A percentile compares a stretch with the other conserved stretches of the same genome.
Evolutionary conservation across 2,797 vertebrate species (phyloP).

Genomic region (Hyperoplus immaculatus): DNA sequence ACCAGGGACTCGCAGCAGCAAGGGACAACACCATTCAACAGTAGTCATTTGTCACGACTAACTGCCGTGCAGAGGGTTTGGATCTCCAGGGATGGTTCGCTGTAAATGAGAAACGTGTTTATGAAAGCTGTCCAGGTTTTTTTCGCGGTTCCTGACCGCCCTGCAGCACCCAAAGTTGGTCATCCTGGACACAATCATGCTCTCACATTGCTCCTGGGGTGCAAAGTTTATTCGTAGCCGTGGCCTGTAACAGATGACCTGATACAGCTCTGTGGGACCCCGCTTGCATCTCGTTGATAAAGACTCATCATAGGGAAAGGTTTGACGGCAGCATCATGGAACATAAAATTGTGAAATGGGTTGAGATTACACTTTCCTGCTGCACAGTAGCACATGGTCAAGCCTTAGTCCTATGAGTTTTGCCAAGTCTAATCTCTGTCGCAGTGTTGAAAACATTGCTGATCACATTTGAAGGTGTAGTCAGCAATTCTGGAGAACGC

Average conservation of each 20-base stretch:
- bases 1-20: constrained; percentile 44
- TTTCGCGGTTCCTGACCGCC: constrained; percentile 41
- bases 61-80: constrained; percentile 59
- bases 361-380: constrained; percentile 13
- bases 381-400: not conserved
- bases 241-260: constrained; percentile 64
- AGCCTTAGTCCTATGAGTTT: constrained; percentile 1
- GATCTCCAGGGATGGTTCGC: constrained; percentile 64
- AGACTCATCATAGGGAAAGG: constrained; percentile 41
- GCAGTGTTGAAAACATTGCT: constrained; percentile 29
- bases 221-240: constrained; percentile 44
- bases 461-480: not conserved
- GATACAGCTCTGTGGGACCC: constrained; percentile 39
- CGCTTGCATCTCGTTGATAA: constrained; percentile 56
- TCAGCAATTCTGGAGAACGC: too few species aligned
- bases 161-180: constrained; percentile 49
- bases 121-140: constrained; percentile 64
- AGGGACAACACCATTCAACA: constrained; percentile 64
- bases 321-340: constrained; percentile 12
- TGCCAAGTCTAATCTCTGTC: constrained; percentile 19
- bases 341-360: constrained; percentile 26
- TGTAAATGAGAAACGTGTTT: constrained; percentile 69
- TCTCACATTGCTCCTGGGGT: constrained; percentile 30
- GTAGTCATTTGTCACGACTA: constrained; percentile 78
- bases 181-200: constrained; percentile 54